Evolutionary conservation across 92 coral and sea anemone genomes (phyloP).

Genomic region (Umimayanthus kanabou): DNA sequence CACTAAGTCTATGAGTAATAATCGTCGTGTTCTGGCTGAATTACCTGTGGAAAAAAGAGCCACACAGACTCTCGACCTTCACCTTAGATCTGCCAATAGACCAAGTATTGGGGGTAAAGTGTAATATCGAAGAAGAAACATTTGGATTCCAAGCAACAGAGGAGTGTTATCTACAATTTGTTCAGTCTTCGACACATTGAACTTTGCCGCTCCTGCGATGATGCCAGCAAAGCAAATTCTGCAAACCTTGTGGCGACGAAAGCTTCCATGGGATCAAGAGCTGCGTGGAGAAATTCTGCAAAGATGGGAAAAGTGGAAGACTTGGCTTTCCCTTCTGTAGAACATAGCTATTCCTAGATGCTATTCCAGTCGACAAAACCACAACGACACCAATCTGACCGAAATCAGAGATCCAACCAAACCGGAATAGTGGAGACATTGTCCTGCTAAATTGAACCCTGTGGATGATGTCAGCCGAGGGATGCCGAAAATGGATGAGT

Average conservation of each 20-base stretch:
- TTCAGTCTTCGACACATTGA: slow-evolving; percentile 61
- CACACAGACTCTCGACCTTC: slow-evolving; percentile 42
- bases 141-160: slow-evolving; percentile 63
- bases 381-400: too few relatives aligned
- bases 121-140: slow-evolving; percentile 59
- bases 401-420: slow-evolving; percentile 60
- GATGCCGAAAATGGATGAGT: slow-evolving; percentile 48
- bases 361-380: too few relatives aligned
- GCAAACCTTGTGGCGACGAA: slow-evolving; percentile 61
- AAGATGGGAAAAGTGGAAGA: slow-evolving; percentile 55
- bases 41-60: slow-evolving; percentile 41
- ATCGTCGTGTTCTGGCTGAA: slow-evolving; percentile 41
- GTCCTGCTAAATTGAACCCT: slow-evolving; percentile 66
- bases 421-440: slow-evolving; percentile 68
- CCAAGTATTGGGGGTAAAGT: slow-evolving; percentile 49
- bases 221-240: slow-evolving; percentile 58
- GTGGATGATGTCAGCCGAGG: slow-evolving; percentile 72
- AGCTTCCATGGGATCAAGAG: slow-evolving; percentile 52
- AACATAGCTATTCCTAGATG: slow-evolving; percentile 40
- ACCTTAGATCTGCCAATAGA: slow-evolving; percentile 54
- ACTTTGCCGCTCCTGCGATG: slow-evolving; percentile 59
- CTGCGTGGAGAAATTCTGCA: slow-evolving; percentile 45
- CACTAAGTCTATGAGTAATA: slow-evolving; percentile 49
- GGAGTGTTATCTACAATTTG: slow-evolving; percentile 57
- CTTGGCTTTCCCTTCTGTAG: slow-evolving; percentile 27